Evolutionary conservation across 1,140 invertebrate genomes (phyloP).

Genomic region (Rhopalosiphum padi): DNA sequence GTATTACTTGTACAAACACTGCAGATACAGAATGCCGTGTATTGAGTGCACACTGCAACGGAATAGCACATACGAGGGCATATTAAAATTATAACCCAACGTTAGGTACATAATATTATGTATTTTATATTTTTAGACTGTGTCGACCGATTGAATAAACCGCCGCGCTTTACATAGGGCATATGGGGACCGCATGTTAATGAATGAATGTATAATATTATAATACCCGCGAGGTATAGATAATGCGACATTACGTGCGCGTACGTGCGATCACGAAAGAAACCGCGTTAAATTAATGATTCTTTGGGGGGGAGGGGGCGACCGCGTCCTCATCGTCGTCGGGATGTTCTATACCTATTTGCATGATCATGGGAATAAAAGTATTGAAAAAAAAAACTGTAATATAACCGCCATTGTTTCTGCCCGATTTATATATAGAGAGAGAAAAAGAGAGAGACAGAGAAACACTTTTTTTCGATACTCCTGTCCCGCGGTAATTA

Average conservation of each 20-base stretch:
- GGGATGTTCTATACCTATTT: constrained; percentile 29
- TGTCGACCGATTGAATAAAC: constrained; percentile 8
- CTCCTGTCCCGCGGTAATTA: constrained; percentile 29
- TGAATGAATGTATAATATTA: neutral
- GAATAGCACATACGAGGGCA: neutral
- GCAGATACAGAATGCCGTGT: neutral
- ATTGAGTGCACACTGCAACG: neutral
- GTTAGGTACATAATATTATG: neutral
- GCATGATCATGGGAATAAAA: constrained; percentile 50
- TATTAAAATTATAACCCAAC: neutral
- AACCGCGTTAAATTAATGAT: constrained; percentile 37
- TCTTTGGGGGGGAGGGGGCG: neutral
- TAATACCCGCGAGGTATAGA: neutral
- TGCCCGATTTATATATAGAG: neutral
- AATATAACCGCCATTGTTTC: constrained; percentile 33
- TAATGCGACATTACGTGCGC: constrained; percentile 11
- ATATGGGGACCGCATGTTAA: neutral
- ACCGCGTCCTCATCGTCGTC: neutral
- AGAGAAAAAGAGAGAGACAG: neutral
- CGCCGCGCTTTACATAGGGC: neutral
- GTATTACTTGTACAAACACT: neutral
- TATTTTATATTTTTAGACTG: constrained; percentile 1
- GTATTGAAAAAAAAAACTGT: neutral
- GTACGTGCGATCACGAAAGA: neutral
- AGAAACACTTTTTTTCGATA: neutral